phyloP scores from a whole-genome alignment of 2,888 invertebrate genomes.

The Heterodera filipjevi region DNA sequence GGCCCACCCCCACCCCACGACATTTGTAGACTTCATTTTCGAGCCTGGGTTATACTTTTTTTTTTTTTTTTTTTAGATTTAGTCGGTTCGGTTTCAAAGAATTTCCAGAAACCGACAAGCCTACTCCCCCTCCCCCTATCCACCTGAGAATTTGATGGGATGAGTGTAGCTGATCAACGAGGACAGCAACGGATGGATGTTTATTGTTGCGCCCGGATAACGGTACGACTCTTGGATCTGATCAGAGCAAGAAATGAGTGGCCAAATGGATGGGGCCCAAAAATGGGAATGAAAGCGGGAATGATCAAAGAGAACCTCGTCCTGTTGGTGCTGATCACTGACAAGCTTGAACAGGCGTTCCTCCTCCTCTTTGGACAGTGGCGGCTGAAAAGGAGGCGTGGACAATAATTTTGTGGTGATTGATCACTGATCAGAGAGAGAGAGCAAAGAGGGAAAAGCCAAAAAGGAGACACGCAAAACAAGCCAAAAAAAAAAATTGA shows the following conservation, averaged over 20 bases:
- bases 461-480: background rate
- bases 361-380: conserved; percentile 69
- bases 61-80: too few relatives aligned
- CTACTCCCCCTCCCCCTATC: too few relatives aligned
- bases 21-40: too few relatives aligned
- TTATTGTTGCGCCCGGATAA: conserved; percentile 95
- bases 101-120: too few relatives aligned
- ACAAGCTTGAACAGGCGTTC: conserved; percentile 65
- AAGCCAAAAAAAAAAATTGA: background rate
- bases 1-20: too few relatives aligned
- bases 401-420: background rate
- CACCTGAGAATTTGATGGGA: conserved; percentile 91
- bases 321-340: background rate
- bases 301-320: background rate
- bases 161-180: conserved; percentile 99
- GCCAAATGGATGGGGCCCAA: too few relatives aligned
- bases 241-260: background rate
- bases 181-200: conserved; percentile 97
- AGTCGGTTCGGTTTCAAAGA: too few relatives aligned
- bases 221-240: conserved; percentile 70
- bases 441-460: background rate
- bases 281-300: background rate
- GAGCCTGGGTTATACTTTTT: too few relatives aligned
- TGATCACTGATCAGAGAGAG: background rate
- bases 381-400: conserved; percentile 54